These are phyloP conservation scores for Rostratula benghalensis DNA, from an alignment of 2,113 vertebrate genomes.

Conservation along the genomic window DNA sequence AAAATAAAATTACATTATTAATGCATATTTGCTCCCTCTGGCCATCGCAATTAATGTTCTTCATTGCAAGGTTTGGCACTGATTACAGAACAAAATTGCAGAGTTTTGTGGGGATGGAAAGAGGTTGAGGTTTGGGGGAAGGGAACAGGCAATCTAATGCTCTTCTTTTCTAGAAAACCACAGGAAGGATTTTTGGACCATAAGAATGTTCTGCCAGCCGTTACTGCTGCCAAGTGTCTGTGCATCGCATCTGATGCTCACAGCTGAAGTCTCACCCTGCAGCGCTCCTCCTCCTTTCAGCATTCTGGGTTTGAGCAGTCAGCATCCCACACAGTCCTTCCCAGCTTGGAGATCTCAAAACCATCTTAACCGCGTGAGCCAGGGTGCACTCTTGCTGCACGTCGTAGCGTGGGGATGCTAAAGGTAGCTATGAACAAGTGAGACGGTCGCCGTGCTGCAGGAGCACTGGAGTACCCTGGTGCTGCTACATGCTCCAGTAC, in stretches of 20 bases:
- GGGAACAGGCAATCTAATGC: background rate
- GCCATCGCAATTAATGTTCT: background rate
- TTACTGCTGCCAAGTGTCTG: background rate
- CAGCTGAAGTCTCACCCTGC: background rate
- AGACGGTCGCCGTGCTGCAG: background rate
- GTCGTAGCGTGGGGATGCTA: background rate
- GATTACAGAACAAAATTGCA: background rate
- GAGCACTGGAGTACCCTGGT: accelerated
- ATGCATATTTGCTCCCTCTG: background rate
- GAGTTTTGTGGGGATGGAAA: background rate
- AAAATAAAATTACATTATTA: background rate
- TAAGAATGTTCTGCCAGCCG: background rate
- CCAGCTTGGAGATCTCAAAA: background rate
- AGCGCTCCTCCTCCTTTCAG: background rate
- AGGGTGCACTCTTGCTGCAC: background rate
- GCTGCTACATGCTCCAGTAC: background rate
- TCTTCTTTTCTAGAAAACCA: background rate
- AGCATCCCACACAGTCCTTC: background rate
- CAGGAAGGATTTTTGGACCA: background rate
- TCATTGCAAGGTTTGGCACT: background rate
- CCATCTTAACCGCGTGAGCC: background rate
- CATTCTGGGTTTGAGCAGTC: background rate
- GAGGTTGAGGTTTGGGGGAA: background rate
- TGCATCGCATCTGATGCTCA: background rate
- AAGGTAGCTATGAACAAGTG: background rate